Evolutionary conservation across 2,797 vertebrate species (phyloP), one percentile per base, ranked within the genome.

Genomic region (Syndactyla subalaris): DNA sequence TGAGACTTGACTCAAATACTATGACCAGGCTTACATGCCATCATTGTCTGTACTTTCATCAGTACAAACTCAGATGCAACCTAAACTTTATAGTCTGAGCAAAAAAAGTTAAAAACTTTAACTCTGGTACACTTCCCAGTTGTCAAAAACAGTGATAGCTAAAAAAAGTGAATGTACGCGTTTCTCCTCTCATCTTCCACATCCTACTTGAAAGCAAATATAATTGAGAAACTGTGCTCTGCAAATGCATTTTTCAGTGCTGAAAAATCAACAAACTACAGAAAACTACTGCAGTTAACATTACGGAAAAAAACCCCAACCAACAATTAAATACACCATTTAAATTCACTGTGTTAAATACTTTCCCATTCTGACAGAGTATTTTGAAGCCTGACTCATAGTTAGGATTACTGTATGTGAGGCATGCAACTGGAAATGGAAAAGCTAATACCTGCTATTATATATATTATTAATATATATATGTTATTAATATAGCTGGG

Each of bases 371-470:
- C 74, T 91, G 95, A 96, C 85, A 76, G 49, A 79, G 54, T 89
- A 93, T 96, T 97, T 92, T 96, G 91, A 97, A 97, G 93, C 62
- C 76, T 93, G 94, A 97, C 76, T 97, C 95, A 97, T 5, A 94
- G 87, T 92, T 79, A 93, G 62, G 73, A 95, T 93, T 93, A 92
- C 39, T 92, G 77, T 70, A 95, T 61, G 94, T 79, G 65, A 92
- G 89, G 73, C 66, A 97, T 81, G 89, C 92, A 97, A 96, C 62
- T 88, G 79, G 66, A 92, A 92, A 71, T 51, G 72, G 75, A 85
- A 92, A 81, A 76, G 52, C 36, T 95, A 88, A 95, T 81, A n/a
- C n/a, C n/a, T n/a, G n/a, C n/a, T n/a, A n/a, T n/a, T n/a, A n/a
- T n/a, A n/a, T n/a, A n/a, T n/a, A n/a, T n/a, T n/a, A n/a, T n/a